phyloP scores from a whole-genome alignment of 2,888 invertebrate species.

The Netelia fuscicornis region DNA sequence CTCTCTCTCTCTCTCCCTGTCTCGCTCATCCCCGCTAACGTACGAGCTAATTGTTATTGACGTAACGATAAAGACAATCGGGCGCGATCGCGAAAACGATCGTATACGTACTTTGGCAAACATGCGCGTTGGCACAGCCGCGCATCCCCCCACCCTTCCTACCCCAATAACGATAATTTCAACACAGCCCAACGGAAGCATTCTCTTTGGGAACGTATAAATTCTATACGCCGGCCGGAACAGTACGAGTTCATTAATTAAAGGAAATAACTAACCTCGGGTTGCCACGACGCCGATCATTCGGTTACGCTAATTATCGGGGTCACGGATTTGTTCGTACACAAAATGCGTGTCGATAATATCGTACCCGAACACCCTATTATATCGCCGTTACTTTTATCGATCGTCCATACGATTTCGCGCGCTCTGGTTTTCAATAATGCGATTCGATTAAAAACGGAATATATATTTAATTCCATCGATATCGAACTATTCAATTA shows the following conservation, averaged over 20 bases:
- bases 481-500: too few relatives aligned
- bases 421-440: too few relatives aligned
- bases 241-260: slow-evolving; percentile 70
- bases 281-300: slow-evolving; percentile 41
- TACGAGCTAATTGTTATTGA: slow-evolving; percentile 65
- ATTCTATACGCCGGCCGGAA: neutral
- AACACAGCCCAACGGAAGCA: slow-evolving; percentile 12
- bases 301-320: slow-evolving; percentile 68
- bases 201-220: slow-evolving; percentile 17
- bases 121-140: neutral
- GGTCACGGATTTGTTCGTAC: slow-evolving; percentile 29
- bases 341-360: neutral
- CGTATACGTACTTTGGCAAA: slow-evolving; percentile 8
- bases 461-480: neutral
- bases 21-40: neutral
- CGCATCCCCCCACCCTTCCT: neutral
- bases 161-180: slow-evolving; percentile 10
- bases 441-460: neutral
- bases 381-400: too few relatives aligned
- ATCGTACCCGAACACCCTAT: slow-evolving; percentile 6
- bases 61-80: slow-evolving; percentile 64
- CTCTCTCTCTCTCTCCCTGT: slow-evolving; percentile 3
- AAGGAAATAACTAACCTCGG: slow-evolving; percentile 60
- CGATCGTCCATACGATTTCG: too few relatives aligned
- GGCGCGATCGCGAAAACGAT: slow-evolving; percentile 7